Base-by-base conservation (phyloP, 2,797 vertebrate species). In the Sebastes hubbsi region DNA sequence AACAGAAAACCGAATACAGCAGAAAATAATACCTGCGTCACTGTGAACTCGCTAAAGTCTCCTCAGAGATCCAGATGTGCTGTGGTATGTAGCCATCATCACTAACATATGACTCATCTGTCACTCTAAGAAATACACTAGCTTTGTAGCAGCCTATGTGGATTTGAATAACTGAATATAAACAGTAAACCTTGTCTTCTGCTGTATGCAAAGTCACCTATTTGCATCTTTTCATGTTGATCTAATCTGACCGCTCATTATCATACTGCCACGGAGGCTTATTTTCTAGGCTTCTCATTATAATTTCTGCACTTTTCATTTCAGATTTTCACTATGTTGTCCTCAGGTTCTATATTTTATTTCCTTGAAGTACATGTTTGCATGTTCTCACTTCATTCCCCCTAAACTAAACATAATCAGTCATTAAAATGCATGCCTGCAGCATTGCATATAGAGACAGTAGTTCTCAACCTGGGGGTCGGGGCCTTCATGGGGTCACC, bases 161-260 rank as follows among this genome's bases (percentile, higher is more conserved):
- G 54, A 73, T 82, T 71, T 82, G 58, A 80, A 80, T 75, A 81
- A 8, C 67, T 2, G 54, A 54, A 27, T 8, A 62, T 46, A 60
- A 12, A 68, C 29, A 38, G 30, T 68, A 29, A 36, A 72, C 59
- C 29, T 42, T 0, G 2, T 65, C 62, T 22, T 60, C 25, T 5
- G 5, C 29, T 70, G 0, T 38, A 78, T 42, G 67, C 64, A 88
- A 85, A 83, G 30, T 22, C 30, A 27, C 54, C 13, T 24, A 67
- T 92, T 87, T 88, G 76, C 75, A 80, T 87, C 6, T 67, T 30
- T 63, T 38, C 62, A 16, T 14, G 42, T 8, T 66, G 5, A 64
- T 75, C 34, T 75, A 29, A 59, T 59, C 22, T 30, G 8, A 8
- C 2, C 1, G 22, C 30, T 62, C 18, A 34, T 64, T 27, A 67